These are phyloP conservation scores for Melanargia galathea DNA, from an alignment of 2,888 invertebrate genomes.

Conservation along the genomic window DNA sequence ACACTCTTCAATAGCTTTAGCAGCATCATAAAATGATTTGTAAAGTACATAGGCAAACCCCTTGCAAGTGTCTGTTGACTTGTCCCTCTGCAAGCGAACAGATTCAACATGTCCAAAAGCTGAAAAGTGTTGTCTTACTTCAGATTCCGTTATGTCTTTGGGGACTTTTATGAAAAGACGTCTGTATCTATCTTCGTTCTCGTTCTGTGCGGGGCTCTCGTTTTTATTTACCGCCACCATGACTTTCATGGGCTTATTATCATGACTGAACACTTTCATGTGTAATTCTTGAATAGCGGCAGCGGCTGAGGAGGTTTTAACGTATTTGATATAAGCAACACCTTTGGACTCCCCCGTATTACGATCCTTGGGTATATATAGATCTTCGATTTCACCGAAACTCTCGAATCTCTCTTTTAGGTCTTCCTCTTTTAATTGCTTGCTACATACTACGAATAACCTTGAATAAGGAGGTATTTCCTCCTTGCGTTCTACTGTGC, in stretches of 20 bases:
- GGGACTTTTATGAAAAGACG: slow-evolving; percentile 94
- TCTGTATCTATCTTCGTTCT: slow-evolving; percentile 69
- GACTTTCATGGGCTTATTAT: slow-evolving; percentile 92
- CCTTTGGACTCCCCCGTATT: slow-evolving; percentile 93
- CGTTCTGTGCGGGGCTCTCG: slow-evolving; percentile 55
- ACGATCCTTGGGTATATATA: slow-evolving; percentile 94
- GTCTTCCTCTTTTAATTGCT: slow-evolving; percentile 86
- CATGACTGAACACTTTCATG: slow-evolving; percentile 87
- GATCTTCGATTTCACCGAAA: slow-evolving; percentile 92
- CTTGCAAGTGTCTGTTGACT: slow-evolving; percentile 89
- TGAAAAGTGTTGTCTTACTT: slow-evolving; percentile 90
- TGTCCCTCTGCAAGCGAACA: slow-evolving; percentile 90
- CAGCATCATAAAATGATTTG: slow-evolving; percentile 89
- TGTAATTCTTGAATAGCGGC: slow-evolving; percentile 94
- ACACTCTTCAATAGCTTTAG: slow-evolving; percentile 93
- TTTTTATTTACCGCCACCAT: slow-evolving; percentile 88
- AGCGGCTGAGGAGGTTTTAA: slow-evolving; percentile 95
- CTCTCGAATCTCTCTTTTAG: slow-evolving; percentile 89
- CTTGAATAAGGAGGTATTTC: slow-evolving; percentile 93
- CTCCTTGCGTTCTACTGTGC: slow-evolving; percentile 64
- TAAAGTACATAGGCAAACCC: slow-evolving; percentile 97
- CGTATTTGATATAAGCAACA: slow-evolving; percentile 94
- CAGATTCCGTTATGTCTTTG: slow-evolving; percentile 88
- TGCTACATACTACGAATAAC: slow-evolving; percentile 93
- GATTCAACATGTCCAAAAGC: slow-evolving; percentile 93